Conservation (phyloP, 2,113 vertebrate genomes). For the Monopterus albus region DNA sequence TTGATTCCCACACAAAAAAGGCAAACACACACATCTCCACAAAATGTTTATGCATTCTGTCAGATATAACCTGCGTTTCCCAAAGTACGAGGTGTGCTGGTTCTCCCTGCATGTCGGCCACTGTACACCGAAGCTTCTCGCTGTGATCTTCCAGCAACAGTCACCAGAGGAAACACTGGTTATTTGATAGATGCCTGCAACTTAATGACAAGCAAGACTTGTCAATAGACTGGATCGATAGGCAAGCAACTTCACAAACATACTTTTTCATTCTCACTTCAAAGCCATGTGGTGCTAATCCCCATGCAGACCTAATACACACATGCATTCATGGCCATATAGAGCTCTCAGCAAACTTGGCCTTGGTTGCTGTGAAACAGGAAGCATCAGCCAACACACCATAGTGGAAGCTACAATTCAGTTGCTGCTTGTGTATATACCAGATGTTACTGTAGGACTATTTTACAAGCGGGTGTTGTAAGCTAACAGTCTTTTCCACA, state of each 20-base stretch:
- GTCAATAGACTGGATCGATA: constrained; percentile 57
- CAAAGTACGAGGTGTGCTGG: neutral
- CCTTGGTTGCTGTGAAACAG: constrained; percentile 13
- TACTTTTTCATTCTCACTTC: neutral
- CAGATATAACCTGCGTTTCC: neutral
- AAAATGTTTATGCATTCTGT: neutral
- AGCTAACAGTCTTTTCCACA: neutral
- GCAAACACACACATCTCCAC: neutral
- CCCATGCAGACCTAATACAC: neutral
- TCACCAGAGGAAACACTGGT: constrained; percentile 7
- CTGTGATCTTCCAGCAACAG: constrained; percentile 10
- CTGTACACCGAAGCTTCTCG: neutral
- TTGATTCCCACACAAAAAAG: neutral
- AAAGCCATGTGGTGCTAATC: neutral
- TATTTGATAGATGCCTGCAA: constrained; percentile 42
- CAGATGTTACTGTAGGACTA: no score
- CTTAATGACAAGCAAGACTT: constrained; percentile 63
- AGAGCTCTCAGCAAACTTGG: neutral
- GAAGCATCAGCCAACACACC: neutral
- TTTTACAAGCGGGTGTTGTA: neutral
- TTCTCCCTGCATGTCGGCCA: neutral
- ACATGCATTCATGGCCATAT: neutral
- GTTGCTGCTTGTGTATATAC: no score
- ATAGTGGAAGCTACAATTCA: neutral
- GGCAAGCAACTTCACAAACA: constrained; percentile 10